phyloP scores from a whole-genome alignment of 2,888 invertebrate genomes.

The Achlya flavicornis region DNA sequence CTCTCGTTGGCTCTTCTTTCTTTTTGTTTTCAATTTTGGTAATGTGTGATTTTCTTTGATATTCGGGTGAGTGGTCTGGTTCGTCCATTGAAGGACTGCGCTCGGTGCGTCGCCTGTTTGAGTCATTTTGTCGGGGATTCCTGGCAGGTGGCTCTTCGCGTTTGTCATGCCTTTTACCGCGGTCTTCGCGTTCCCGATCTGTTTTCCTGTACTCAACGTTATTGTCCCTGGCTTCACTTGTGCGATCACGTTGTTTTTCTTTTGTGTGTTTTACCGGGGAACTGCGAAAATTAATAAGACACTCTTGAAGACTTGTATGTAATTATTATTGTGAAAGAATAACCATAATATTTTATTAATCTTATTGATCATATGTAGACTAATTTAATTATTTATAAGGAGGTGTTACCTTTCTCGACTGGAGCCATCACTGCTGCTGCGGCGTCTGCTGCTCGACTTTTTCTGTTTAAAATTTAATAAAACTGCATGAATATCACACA shows the following conservation, averaged over 20 bases:
- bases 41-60: constrained; percentile 62
- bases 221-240: constrained; percentile 61
- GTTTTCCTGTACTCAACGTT: constrained; percentile 64
- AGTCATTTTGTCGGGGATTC: constrained; percentile 44
- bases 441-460: constrained; percentile 73
- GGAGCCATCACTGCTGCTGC: constrained; percentile 67
- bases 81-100: constrained; percentile 52
- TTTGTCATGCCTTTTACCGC: constrained; percentile 71
- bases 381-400: not conserved
- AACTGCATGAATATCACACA: constrained; percentile 46
- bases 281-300: constrained; percentile 50
- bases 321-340: not conserved
- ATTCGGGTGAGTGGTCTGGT: constrained; percentile 56
- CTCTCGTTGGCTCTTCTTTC: constrained; percentile 43
- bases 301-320: not conserved
- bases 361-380: not conserved
- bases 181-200: constrained; percentile 74
- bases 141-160: constrained; percentile 45
- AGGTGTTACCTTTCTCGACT: constrained; percentile 66
- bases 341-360: not conserved
- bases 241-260: constrained; percentile 62
- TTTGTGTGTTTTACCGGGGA: constrained; percentile 68
- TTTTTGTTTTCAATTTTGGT: constrained; percentile 65
- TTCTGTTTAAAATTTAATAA: constrained; percentile 73
- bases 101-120: constrained; percentile 54